These are phyloP conservation scores for Eutrigla gurnardus DNA, from an alignment of 2,797 vertebrate species.

Conservation along the genomic window DNA sequence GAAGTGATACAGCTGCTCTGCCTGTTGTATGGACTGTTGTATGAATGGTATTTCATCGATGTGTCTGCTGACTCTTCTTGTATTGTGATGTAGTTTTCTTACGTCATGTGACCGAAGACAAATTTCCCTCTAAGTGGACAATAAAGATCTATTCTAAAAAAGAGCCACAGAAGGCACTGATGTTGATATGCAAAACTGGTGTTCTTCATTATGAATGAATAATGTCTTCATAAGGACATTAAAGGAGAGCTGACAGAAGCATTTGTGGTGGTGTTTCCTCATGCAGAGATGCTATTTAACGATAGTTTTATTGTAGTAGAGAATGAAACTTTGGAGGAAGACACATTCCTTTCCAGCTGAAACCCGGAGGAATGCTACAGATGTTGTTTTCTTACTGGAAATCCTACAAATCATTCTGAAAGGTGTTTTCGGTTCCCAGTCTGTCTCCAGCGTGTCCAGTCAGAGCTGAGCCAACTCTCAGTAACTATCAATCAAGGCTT, in stretches of 20 bases:
- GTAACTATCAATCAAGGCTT: constrained; percentile 57
- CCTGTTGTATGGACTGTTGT: too few relatives aligned
- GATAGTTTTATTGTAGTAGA: neutral
- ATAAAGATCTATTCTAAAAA: too few relatives aligned
- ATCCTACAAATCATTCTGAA: constrained; percentile 48
- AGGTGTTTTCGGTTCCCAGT: constrained; percentile 62
- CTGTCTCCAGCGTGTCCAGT: constrained; percentile 35
- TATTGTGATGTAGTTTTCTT: too few relatives aligned
- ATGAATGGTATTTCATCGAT: too few relatives aligned
- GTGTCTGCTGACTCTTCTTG: too few relatives aligned
- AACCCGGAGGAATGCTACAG: constrained; percentile 49
- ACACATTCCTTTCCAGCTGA: constrained; percentile 25
- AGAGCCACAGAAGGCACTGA: neutral
- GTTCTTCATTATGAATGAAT: too few relatives aligned
- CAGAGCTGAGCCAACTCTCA: constrained; percentile 50
- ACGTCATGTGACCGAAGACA: too few relatives aligned
- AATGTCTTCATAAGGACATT: neutral
- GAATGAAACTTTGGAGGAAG: constrained; percentile 19
- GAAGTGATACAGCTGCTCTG: too few relatives aligned
- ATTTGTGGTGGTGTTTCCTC: neutral
- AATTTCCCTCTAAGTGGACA: too few relatives aligned
- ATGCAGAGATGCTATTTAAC: neutral
- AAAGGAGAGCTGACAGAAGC: too few relatives aligned
- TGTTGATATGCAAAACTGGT: neutral
- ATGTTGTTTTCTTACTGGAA: constrained; percentile 60